phyloP scores from a whole-genome alignment of 1,140 invertebrate genomes.

The Aphaenogaster floridana region DNA sequence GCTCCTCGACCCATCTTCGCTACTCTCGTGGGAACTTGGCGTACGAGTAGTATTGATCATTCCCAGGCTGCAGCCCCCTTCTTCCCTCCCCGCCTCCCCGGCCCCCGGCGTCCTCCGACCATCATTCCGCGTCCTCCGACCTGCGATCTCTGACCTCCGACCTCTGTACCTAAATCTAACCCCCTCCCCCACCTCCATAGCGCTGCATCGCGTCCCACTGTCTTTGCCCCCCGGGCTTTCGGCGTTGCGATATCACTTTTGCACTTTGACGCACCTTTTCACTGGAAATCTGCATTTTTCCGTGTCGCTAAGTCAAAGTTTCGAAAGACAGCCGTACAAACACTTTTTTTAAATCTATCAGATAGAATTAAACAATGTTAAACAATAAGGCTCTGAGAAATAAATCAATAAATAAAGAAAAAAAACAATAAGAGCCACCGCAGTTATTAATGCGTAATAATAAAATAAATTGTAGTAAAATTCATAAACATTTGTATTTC shows the following conservation, averaged over 20 bases:
- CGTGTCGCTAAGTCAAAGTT: background rate
- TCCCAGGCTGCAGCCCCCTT: constrained; percentile 82
- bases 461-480: no score
- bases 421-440: no score
- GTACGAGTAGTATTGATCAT: constrained; percentile 85
- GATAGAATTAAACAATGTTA: background rate
- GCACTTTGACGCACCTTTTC: constrained; percentile 7
- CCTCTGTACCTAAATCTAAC: constrained; percentile 54
- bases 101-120: constrained; percentile 74
- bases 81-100: constrained; percentile 52
- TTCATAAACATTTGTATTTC: no score
- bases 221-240: constrained; percentile 8
- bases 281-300: background rate
- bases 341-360: background rate
- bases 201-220: constrained; percentile 14
- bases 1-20: constrained; percentile 79
- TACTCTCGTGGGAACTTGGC: constrained; percentile 80
- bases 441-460: no score
- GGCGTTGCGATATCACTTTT: constrained; percentile 11
- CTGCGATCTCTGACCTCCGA: constrained; percentile 72
- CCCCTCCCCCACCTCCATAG: background rate
- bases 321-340: background rate
- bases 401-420: no score
- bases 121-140: constrained; percentile 80
- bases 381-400: no score